phyloP scores from a whole-genome alignment of 2,888 invertebrate species.

The Iselma pallidipennis region DNA sequence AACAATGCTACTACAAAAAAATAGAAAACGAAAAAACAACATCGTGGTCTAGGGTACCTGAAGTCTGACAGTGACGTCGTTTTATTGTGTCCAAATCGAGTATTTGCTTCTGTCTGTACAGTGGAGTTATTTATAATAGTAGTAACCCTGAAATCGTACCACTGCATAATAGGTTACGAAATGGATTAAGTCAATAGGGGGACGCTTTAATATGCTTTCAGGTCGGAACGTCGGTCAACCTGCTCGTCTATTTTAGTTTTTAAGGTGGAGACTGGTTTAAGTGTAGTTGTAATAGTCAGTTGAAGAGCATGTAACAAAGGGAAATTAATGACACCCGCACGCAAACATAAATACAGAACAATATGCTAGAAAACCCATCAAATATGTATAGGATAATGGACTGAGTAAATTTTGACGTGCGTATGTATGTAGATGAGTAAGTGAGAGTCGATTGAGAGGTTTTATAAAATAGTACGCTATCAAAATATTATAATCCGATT shows the following conservation, averaged over 20 bases:
- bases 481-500: slow-evolving; percentile 20
- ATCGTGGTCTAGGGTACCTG: not conserved
- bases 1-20: not conserved
- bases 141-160: slow-evolving; percentile 23
- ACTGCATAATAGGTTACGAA: slow-evolving; percentile 23
- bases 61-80: not conserved
- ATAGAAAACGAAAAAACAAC: not conserved
- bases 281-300: slow-evolving; percentile 29
- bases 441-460: slow-evolving; percentile 37
- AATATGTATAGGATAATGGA: slow-evolving; percentile 43
- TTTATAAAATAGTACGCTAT: not conserved
- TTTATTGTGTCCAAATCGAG: not conserved
- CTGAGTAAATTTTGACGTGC: slow-evolving; percentile 47
- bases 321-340: slow-evolving; percentile 51
- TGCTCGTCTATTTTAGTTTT: slow-evolving; percentile 30
- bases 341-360: slow-evolving; percentile 49
- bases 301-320: slow-evolving; percentile 46
- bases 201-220: slow-evolving; percentile 14
- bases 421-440: slow-evolving; percentile 21
- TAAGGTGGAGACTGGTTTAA: slow-evolving; percentile 19
- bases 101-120: slow-evolving; percentile 1
- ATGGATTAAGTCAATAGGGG: slow-evolving; percentile 26
- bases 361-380: slow-evolving; percentile 42
- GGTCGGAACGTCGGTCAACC: slow-evolving; percentile 26
- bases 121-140: slow-evolving; percentile 15